phyloP scores from a whole-genome alignment of 23 tunicate species.

The Halocynthia aurantium region DNA sequence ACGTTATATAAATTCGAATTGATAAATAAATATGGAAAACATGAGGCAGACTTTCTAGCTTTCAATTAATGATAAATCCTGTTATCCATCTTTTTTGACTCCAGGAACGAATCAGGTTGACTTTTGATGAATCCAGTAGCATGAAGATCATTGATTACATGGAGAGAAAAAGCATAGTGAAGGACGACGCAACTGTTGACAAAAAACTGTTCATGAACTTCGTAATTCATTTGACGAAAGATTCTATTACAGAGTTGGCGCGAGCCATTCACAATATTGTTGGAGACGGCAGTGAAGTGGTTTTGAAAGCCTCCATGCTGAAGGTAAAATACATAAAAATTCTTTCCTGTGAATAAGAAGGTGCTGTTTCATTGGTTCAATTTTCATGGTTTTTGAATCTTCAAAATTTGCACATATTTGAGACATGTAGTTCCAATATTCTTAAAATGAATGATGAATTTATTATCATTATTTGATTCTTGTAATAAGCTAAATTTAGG shows the following conservation, averaged over 20 bases:
- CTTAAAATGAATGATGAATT: no score
- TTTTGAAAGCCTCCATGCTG: neutral
- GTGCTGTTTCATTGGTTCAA: neutral
- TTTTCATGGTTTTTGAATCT: no score
- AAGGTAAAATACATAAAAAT: neutral
- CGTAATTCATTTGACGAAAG: constrained; percentile 13
- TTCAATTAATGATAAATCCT: neutral
- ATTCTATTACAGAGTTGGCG: constrained; percentile 8
- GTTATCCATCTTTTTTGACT: neutral
- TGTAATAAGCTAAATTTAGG: no score
- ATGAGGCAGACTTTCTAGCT: neutral
- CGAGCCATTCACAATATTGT: constrained; percentile 8
- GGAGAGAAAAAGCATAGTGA: neutral
- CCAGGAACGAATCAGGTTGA: neutral
- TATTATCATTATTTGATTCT: no score
- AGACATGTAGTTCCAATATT: no score
- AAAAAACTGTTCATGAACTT: neutral
- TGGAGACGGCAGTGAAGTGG: neutral
- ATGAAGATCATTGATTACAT: neutral
- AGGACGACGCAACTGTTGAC: neutral
- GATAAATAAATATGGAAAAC: no score
- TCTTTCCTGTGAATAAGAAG: neutral
- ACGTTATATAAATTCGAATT: no score
- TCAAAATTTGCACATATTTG: no score
- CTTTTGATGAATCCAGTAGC: neutral